Conservation (phyloP, 2,888 invertebrate species). For the Leptogaster cylindrica region DNA sequence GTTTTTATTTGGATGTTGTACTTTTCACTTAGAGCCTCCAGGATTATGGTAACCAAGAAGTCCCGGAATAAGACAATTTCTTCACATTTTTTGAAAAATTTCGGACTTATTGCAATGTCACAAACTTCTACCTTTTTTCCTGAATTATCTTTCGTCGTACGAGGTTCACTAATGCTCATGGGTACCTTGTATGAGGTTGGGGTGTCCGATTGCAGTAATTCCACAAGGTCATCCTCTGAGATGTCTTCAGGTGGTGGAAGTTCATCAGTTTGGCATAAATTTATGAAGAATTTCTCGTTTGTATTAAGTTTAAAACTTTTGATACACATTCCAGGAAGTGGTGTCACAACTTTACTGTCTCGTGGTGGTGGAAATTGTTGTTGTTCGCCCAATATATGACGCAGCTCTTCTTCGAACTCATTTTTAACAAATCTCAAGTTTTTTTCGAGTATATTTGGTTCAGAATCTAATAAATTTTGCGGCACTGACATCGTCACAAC, state of each 20-base stretch:
- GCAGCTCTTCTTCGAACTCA: conserved; percentile 68
- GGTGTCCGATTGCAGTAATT: conserved; percentile 71
- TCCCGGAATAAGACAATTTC: conserved; percentile 74
- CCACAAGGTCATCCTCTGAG: conserved; percentile 72
- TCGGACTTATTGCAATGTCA: conserved; percentile 83
- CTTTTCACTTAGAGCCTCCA: conserved; percentile 81
- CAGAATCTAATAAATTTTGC: conserved; percentile 68
- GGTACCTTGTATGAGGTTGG: conserved; percentile 80
- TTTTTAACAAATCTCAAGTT: conserved; percentile 64
- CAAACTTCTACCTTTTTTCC: conserved; percentile 76
- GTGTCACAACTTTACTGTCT: neutral
- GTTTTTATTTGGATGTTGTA: conserved; percentile 73
- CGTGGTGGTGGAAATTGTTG: conserved; percentile 50
- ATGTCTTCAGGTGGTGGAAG: conserved; percentile 77
- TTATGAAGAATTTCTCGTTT: conserved; percentile 81
- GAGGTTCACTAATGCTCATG: conserved; percentile 87
- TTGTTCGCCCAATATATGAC: conserved; percentile 63
- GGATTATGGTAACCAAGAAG: conserved; percentile 79
- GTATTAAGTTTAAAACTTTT: conserved; percentile 73
- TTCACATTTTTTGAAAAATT: conserved; percentile 78
- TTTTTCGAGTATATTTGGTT: conserved; percentile 67
- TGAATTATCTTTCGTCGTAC: conserved; percentile 78
- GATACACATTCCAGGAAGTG: conserved; percentile 74
- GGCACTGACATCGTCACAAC: too few species aligned
- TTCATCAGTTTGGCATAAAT: conserved; percentile 80